Evolutionary conservation across 1,140 invertebrate species (phyloP).

Genomic region (Paracyclopina nana): DNA sequence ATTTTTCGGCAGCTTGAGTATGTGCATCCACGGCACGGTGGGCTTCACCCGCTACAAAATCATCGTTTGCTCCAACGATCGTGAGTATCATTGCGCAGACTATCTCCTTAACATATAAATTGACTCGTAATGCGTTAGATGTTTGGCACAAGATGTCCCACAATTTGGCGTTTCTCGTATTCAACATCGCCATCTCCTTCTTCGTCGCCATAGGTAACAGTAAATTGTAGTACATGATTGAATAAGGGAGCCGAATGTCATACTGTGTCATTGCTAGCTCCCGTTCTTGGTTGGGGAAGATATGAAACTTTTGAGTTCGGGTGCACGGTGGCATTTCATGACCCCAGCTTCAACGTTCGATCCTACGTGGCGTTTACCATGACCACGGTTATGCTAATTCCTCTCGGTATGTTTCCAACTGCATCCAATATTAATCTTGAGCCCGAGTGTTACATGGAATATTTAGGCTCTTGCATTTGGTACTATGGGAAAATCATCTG

Average conservation of each 20-base stretch:
- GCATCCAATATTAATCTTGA: neutral
- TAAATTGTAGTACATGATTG: neutral
- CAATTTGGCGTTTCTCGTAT: neutral
- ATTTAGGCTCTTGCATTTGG: neutral
- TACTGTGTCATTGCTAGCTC: constrained; percentile 15
- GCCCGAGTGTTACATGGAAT: too few species aligned
- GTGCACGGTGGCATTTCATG: constrained; percentile 20
- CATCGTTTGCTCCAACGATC: neutral
- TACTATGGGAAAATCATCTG: neutral
- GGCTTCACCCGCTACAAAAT: neutral
- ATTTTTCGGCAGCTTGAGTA: neutral
- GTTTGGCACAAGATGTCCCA: neutral
- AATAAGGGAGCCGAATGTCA: neutral
- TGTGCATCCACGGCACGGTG: neutral
- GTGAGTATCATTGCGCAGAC: neutral
- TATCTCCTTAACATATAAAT: neutral
- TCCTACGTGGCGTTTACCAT: constrained; percentile 19
- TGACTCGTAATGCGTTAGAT: neutral
- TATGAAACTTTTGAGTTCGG: constrained; percentile 21
- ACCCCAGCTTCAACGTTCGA: constrained; percentile 15
- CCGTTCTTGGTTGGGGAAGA: constrained; percentile 19
- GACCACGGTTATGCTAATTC: constrained; percentile 17
- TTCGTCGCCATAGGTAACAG: neutral
- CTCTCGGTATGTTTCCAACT: too few species aligned
- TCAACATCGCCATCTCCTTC: neutral